These are phyloP conservation scores for Chaetodon trifasciatus DNA, from an alignment of 2,797 vertebrate species.

Conservation along the genomic window DNA sequence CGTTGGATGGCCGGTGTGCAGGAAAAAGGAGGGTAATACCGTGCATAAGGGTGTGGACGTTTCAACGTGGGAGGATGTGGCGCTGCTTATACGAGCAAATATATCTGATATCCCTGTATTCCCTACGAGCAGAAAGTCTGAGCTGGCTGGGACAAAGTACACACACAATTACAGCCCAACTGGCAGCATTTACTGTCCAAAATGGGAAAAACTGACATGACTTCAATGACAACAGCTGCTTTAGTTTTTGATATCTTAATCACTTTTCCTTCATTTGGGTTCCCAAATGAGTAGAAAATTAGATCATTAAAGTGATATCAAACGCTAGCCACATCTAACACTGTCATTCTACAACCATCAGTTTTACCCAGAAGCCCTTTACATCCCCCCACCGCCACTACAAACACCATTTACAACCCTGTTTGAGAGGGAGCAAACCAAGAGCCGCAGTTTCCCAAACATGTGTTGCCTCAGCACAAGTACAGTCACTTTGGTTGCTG, in stretches of 20 bases:
- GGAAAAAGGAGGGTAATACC: constrained; percentile 31
- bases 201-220: neutral
- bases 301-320: constrained; percentile 74
- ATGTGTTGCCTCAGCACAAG: constrained; percentile 64
- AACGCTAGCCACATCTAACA: constrained; percentile 79
- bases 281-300: constrained; percentile 63
- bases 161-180: constrained; percentile 13
- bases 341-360: constrained; percentile 52
- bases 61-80: constrained; percentile 30
- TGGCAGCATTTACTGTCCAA: constrained; percentile 22
- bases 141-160: neutral
- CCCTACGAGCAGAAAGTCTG: constrained; percentile 20
- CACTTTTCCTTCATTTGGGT: constrained; percentile 45
- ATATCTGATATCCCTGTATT: constrained; percentile 40
- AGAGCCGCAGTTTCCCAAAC: constrained; percentile 74
- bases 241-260: constrained; percentile 44
- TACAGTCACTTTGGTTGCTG: constrained; percentile 48
- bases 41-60: constrained; percentile 22
- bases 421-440: constrained; percentile 73
- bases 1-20: constrained; percentile 12
- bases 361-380: constrained; percentile 62
- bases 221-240: constrained; percentile 40
- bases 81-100: constrained; percentile 32
- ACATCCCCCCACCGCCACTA: constrained; percentile 64
- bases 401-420: constrained; percentile 76